Base-by-base conservation (phyloP, 2,888 invertebrate genomes). In the Pollenia amentaria region DNA sequence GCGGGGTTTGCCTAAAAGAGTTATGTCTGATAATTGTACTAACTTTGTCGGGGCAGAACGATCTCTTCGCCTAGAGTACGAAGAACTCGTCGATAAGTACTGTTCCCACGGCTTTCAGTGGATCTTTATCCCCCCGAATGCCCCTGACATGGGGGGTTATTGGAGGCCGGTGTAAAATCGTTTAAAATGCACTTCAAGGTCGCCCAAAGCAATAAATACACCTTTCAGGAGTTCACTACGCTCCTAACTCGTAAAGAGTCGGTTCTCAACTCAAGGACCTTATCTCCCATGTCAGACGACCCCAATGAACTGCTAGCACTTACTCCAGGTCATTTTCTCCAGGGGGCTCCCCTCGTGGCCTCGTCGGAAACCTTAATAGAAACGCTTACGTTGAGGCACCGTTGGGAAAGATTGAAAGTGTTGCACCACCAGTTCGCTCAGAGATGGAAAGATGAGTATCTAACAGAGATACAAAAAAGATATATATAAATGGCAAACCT, bases 111-210 rank as follows among this genome's bases (percentile, higher is more conserved):
- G 62, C 0, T 18, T 87, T 4, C 40, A 62, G 7, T 87, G 79
- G 84, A 51, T 48, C 0, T 76, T 87, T 55, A 83, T 83, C 16
- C 83, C 85, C 10, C 73, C 81, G 4, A 48, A 67, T 12, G 82
- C 82, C 3, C 85, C 81, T 0, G 83, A 86, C 29, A 87, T 87
- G 87, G 84, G 84, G 77, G 77, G 6, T 38, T 87, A 3, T 84
- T 80, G 84, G 84, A 84, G 46, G 80, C 84, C 0, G 84, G 48
- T 3, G 77, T 87, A 0, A 75, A 79, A 51, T 72, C 60, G 2
- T 67, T 87, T 10, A 87, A 84, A 14, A 48, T 14, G 3, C 87
- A 84, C 16, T 80, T 84, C n/a, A 73, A 78, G n/a, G 53, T 70
- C 2, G 55, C 64, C 0, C 64, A 83, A 2, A 62, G 40, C 9